Conservation (phyloP, 2,797 vertebrate genomes). For the Urocyon cinereoargenteus region DNA sequence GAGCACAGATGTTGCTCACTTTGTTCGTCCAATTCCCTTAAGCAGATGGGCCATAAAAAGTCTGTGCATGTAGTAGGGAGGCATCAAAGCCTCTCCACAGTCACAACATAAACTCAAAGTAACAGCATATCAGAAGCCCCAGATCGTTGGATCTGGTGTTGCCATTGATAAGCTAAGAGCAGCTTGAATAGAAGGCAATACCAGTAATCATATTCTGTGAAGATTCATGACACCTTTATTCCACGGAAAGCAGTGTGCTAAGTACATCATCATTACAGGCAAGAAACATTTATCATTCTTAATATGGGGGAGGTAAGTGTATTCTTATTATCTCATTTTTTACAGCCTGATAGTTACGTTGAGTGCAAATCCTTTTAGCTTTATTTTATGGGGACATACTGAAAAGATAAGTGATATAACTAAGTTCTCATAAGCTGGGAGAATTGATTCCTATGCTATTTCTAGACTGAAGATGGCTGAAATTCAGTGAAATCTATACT, state of each 20-base stretch:
- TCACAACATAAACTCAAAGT: slow-evolving; percentile 43
- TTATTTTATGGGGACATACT: not conserved
- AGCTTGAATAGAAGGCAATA: slow-evolving; percentile 54
- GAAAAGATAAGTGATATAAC: slow-evolving; percentile 9
- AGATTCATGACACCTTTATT: slow-evolving; percentile 44
- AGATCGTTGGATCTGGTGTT: slow-evolving; percentile 46
- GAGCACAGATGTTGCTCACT: slow-evolving; percentile 61
- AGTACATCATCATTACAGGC: not conserved
- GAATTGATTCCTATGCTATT: not conserved
- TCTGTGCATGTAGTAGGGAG: slow-evolving; percentile 36
- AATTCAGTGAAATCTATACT: slow-evolving; percentile 15
- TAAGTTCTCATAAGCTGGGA: not conserved
- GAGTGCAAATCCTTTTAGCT: not conserved
- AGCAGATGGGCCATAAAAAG: slow-evolving; percentile 71
- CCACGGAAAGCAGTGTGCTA: slow-evolving; percentile 6
- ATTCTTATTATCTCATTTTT: slow-evolving; percentile 41
- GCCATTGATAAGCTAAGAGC: slow-evolving; percentile 10
- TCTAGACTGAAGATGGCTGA: not conserved
- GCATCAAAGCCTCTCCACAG: not conserved
- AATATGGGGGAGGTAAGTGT: not conserved
- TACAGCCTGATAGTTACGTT: not conserved
- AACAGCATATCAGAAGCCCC: slow-evolving; percentile 4
- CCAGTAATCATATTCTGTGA: slow-evolving; percentile 23
- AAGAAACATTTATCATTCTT: slow-evolving; percentile 64
- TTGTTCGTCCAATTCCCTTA: slow-evolving; percentile 70